Conservation (phyloP, 2,888 invertebrate species). For the Resseliella maxima region DNA sequence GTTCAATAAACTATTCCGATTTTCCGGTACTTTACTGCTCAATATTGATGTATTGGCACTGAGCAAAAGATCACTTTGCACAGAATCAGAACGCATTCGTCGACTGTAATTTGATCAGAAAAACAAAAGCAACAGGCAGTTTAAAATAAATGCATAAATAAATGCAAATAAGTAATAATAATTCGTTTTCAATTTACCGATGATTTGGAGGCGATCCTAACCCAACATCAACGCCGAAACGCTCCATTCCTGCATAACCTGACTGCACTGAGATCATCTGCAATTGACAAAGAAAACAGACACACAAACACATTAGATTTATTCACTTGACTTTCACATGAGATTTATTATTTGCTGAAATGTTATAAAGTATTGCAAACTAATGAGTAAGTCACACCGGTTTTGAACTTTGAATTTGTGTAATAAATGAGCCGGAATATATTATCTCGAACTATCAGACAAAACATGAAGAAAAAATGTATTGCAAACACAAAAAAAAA, state of each 20-base stretch:
- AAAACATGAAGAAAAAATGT: neutral
- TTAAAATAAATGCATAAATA: no score
- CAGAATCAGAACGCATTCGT: slow-evolving; percentile 67
- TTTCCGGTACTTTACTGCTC: slow-evolving; percentile 25
- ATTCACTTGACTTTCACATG: no score
- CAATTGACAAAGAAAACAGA: neutral
- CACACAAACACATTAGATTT: no score
- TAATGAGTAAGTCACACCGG: neutral
- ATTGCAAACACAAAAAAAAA: neutral
- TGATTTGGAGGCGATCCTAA: slow-evolving; percentile 68
- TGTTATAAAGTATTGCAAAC: neutral
- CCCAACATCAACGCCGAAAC: slow-evolving; percentile 72
- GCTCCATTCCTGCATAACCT: slow-evolving; percentile 80
- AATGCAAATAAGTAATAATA: no score
- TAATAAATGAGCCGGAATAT: neutral
- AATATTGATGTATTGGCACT: slow-evolving; percentile 57
- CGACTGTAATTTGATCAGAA: slow-evolving; percentile 64
- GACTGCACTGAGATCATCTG: slow-evolving; percentile 77
- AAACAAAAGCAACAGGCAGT: neutral
- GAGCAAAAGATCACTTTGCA: slow-evolving; percentile 65
- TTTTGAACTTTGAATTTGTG: neutral
- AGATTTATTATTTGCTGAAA: no score
- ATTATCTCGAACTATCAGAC: slow-evolving; percentile 1
- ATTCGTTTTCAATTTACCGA: slow-evolving; percentile 62
- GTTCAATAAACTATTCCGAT: slow-evolving; percentile 41